These are phyloP conservation scores for Agonopterix subpropinquella DNA, from an alignment of 2,888 invertebrate species.

Conservation along the genomic window DNA sequence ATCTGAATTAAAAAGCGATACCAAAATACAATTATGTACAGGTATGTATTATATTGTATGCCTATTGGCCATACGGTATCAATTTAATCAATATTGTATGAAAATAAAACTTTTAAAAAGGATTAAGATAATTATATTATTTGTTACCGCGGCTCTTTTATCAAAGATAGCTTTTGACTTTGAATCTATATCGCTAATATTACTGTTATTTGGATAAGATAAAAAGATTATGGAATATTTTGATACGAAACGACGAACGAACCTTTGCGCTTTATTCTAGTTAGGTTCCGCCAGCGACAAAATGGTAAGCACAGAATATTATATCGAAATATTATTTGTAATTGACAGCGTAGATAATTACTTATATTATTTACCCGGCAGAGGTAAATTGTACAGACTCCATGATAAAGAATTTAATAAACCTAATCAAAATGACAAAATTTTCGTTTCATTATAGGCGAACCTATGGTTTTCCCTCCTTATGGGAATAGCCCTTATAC, in stretches of 20 bases:
- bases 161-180: conserved; percentile 11
- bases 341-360: background rate
- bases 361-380: too few species aligned
- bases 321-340: background rate
- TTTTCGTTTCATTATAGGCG: conserved; percentile 25
- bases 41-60: too few species aligned
- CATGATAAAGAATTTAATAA: too few species aligned
- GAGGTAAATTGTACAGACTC: too few species aligned
- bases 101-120: background rate
- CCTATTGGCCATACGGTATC: too few species aligned
- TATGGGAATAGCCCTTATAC: conserved; percentile 38
- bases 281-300: conserved; percentile 33
- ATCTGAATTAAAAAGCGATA: too few species aligned
- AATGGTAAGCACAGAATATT: conserved; percentile 42
- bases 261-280: conserved; percentile 18
- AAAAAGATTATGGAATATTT: conserved; percentile 25
- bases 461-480: conserved; percentile 42
- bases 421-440: background rate
- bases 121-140: conserved; percentile 2
- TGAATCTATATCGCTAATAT: conserved; percentile 19
- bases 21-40: too few species aligned
- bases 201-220: conserved; percentile 31
- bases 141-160: background rate
- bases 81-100: too few species aligned
- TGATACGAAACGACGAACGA: conserved; percentile 16